Percentiles rank a stretch among this genome's conserved stretches.
Evolutionary conservation across 2,113 vertebrate genomes (phyloP).

Genomic region (Trogon melanurus): DNA sequence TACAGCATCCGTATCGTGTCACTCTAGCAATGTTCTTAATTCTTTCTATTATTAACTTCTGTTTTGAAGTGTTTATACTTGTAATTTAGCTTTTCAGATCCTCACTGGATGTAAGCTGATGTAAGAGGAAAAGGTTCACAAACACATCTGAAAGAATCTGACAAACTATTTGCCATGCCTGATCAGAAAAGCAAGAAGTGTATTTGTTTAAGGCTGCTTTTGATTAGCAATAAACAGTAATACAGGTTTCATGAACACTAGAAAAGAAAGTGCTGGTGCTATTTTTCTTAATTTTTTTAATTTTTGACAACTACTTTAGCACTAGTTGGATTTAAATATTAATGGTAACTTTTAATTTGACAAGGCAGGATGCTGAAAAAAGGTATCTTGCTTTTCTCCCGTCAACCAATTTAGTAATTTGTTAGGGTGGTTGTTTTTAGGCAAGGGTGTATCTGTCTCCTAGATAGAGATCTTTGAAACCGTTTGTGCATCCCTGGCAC

Average conservation of each 20-base stretch:
- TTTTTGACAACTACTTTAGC: neutral
- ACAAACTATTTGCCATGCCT: neutral
- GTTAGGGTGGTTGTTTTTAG: neutral
- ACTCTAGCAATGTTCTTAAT: constrained; percentile 4
- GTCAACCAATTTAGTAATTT: neutral
- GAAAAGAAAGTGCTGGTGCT: neutral
- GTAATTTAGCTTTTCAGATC: neutral
- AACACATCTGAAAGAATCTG: neutral
- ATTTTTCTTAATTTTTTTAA: neutral
- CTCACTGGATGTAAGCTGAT: neutral
- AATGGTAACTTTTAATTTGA: neutral
- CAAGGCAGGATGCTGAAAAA: neutral
- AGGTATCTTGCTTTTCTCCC: neutral
- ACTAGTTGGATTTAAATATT: neutral
- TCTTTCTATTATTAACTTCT: constrained; percentile 48
- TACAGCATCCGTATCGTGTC: neutral
- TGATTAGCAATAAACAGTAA: neutral
- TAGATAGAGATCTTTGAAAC: neutral
- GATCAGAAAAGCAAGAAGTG: neutral
- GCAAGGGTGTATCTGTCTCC: neutral
- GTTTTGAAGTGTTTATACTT: constrained; percentile 31
- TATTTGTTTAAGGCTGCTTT: neutral
- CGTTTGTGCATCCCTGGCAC: neutral
- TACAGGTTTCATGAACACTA: neutral
- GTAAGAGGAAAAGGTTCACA: neutral